phyloP scores from a whole-genome alignment of 1,140 invertebrate species.

The Conus ventricosus region DNA sequence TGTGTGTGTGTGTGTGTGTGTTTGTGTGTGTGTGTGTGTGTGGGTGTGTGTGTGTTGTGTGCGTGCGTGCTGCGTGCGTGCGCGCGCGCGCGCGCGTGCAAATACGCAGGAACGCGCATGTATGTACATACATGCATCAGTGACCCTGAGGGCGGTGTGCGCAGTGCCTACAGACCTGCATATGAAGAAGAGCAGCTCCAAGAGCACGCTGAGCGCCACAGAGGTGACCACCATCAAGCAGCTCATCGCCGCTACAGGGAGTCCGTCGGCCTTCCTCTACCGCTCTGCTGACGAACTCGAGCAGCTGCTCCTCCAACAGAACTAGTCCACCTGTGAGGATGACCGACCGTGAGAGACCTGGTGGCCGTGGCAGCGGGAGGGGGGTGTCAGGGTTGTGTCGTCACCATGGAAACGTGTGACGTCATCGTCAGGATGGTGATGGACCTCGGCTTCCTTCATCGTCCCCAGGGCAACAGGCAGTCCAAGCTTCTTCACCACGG shows the following conservation, averaged over 20 bases:
- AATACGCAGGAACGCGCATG: too few relatives aligned
- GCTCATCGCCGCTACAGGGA: slow-evolving; percentile 95
- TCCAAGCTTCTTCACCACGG: too few relatives aligned
- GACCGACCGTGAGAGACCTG: neutral
- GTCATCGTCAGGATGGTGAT: too few relatives aligned
- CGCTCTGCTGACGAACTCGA: slow-evolving; percentile 96
- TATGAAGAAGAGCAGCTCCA: slow-evolving; percentile 78
- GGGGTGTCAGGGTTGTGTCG: too few relatives aligned
- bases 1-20: neutral
- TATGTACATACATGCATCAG: too few relatives aligned
- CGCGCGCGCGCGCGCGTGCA: too few relatives aligned
- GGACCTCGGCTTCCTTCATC: too few relatives aligned
- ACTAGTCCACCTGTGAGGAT: slow-evolving; percentile 44
- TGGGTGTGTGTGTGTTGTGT: neutral
- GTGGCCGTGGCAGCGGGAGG: neutral
- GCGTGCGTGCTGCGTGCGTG: too few relatives aligned
- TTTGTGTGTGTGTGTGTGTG: neutral
- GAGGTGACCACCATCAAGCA: slow-evolving; percentile 95
- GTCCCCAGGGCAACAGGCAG: too few relatives aligned
- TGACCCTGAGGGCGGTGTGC: slow-evolving; percentile 40
- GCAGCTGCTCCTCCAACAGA: slow-evolving; percentile 80
- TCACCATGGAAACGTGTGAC: too few relatives aligned
- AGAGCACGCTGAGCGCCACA: slow-evolving; percentile 82
- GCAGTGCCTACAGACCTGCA: slow-evolving; percentile 87
- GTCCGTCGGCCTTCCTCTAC: slow-evolving; percentile 94